Conservation (phyloP, 1,140 invertebrate species). For the Apolygus lucorum region DNA sequence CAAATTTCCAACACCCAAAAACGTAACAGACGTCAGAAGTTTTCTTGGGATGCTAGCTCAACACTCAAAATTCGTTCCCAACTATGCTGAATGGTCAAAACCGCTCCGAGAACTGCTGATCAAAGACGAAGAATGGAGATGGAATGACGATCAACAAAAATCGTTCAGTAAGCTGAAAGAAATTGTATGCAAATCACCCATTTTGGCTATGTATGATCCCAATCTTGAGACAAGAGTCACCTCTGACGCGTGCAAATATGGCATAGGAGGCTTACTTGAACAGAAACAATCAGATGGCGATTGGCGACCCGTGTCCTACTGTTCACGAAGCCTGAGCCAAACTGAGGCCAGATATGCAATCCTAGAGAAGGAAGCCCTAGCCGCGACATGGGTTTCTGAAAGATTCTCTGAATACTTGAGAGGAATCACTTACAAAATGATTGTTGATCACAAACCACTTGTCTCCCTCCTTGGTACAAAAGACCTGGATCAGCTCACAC, state of each 20-base stretch:
- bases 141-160: constrained; percentile 35
- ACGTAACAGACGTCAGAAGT: constrained; percentile 36
- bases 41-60: constrained; percentile 42
- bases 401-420: constrained; percentile 38
- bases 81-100: too few relatives aligned
- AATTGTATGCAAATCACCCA: constrained; percentile 32
- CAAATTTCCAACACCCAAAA: constrained; percentile 36
- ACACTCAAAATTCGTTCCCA: constrained; percentile 40
- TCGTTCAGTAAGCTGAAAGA: constrained; percentile 34
- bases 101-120: constrained; percentile 37
- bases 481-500: too few relatives aligned
- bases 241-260: constrained; percentile 38
- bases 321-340: too few relatives aligned
- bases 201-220: constrained; percentile 36
- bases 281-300: constrained; percentile 35
- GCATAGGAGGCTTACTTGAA: constrained; percentile 39
- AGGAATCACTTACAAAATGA: not conserved
- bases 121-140: constrained; percentile 35
- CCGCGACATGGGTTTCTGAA: constrained; percentile 35
- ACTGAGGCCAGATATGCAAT: constrained; percentile 39
- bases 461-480: too few relatives aligned
- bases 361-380: constrained; percentile 41
- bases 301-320: constrained; percentile 34
- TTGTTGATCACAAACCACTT: not conserved
- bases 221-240: constrained; percentile 34